Base-by-base conservation (phyloP, 1,140 invertebrate genomes). In the Argopecten irradians region DNA sequence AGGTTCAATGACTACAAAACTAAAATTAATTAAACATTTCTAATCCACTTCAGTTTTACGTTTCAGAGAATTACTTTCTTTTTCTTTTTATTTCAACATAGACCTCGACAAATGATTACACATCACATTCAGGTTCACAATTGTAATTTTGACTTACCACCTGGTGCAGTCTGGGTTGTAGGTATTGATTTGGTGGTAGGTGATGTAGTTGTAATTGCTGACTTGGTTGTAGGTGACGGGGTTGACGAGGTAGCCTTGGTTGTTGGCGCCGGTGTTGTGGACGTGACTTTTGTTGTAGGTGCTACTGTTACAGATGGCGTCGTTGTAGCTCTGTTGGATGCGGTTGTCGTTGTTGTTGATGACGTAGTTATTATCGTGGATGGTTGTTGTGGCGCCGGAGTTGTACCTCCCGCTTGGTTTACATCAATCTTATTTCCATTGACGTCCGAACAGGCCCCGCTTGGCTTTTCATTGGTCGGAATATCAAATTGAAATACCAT, bases 1-100 rank as follows among this genome's bases (percentile, higher is more conserved):
- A n/a, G n/a, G n/a, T n/a, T n/a, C n/a, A n/a, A n/a, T n/a, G n/a
- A n/a, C n/a, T n/a, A n/a, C n/a, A n/a, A n/a, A n/a, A n/a, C n/a
- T n/a, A n/a, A n/a, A n/a, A n/a, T 84, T 88, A 39, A 8, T 36
- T 87, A 87, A 34, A 35, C 32, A 39, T 55, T 13, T 55, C 13
- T 55, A 55, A 55, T 55, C 13, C n/a, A 55, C 13, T 55, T 14
- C n/a, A 55, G 13, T 55, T 55, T 55, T 55, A 13, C 13, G 13
- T 14, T 14, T 13, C 46, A 55, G 46, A 55, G n/a, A 14, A 14
- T 55, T 13, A 55, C 46, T n/a, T 13, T 14, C 13, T n/a, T 14
- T 13, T 55, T 14, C 46, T 14, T 55, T 55, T n/a, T 55, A 14
- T 55, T n/a, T 13, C n/a, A 14, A n/a, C n/a, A 55, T 55, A 14